Conservation (phyloP, 2,797 vertebrate species). For the Lepidocolaptes lacrymiger region DNA sequence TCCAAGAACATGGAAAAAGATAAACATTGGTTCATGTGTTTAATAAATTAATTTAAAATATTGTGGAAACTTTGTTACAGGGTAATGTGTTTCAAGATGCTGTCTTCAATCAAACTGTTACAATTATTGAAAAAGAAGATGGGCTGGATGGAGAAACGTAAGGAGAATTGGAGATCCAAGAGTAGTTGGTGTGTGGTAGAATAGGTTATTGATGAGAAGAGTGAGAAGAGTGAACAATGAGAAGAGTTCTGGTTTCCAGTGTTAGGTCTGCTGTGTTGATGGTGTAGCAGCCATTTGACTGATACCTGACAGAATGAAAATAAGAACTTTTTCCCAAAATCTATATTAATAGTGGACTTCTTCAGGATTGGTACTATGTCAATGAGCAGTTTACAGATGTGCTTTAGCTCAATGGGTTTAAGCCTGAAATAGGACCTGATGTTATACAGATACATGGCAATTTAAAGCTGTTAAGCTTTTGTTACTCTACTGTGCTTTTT, state of each 20-base stretch:
- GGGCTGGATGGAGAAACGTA: conserved; percentile 97
- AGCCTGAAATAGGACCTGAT: neutral
- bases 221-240: neutral
- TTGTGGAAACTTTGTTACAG: conserved; percentile 69
- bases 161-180: conserved; percentile 38
- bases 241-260: neutral
- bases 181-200: neutral
- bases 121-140: conserved; percentile 92
- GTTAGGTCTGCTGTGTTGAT: neutral
- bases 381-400: neutral
- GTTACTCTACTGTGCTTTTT: neutral
- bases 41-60: neutral
- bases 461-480: neutral
- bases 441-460: neutral
- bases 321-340: rapidly evolving
- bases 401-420: neutral
- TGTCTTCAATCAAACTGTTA: conserved; percentile 98
- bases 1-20: neutral
- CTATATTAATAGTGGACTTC: neutral
- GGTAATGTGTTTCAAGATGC: conserved; percentile 96
- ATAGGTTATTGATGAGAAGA: neutral
- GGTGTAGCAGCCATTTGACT: neutral
- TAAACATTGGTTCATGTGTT: rapidly evolving
- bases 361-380: neutral
- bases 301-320: neutral